Evolutionary conservation across 1,140 invertebrate genomes (phyloP), one percentile per base, ranked within the genome.

Genomic region (Zaprionus nigranus): DNA sequence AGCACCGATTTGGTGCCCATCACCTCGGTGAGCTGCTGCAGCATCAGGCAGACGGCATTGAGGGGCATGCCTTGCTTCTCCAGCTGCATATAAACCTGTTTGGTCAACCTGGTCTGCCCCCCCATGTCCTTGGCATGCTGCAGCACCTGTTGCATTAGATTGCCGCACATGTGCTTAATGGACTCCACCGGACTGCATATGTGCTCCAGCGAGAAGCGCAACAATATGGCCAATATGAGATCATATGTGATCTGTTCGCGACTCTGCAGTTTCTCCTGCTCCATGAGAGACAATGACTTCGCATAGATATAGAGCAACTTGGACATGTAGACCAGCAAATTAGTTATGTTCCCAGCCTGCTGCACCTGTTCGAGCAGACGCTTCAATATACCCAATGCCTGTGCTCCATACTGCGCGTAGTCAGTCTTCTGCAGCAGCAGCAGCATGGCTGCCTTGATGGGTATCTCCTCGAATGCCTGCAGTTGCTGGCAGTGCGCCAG

Each of bases 81-180:
- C 9, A 92, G 66, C 6, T 77, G 66, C 0, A 26, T 5, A 17
- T 81, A 90, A 15, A 86, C 46, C 28, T 46, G 34, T 5, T 57
- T 26, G n/a, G 64, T 64, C 38, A 75, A 49, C 15, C 57, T 59
- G 0, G 20, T 30, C n/a, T 66, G 63, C 0, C 60, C 56, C 0
- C 60, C 56, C 0, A 11, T 11, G 1, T 38, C 46, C 38, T 54
- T 57, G 20, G 62, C 58, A 15, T 66, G 66, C 49, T 75, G 78
- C 40, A 75, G 67, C 13, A 54, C 79, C 72, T 26, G 91, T 34
- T 54, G 92, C 90, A 74, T 93, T 3, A 93, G 74, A 64, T 93
- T 93, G 3, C 90, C 92, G 5, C 93, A 84, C 20, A 94, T 84
- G 83, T 95, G 94, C 1, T 94, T 87, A n/a, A 95, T 94, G 43